Percentiles rank a stretch among this genome's conserved stretches.
These are phyloP conservation scores for Spilarctia lutea DNA, from an alignment of 2,888 invertebrate species.

Conservation along the genomic window DNA sequence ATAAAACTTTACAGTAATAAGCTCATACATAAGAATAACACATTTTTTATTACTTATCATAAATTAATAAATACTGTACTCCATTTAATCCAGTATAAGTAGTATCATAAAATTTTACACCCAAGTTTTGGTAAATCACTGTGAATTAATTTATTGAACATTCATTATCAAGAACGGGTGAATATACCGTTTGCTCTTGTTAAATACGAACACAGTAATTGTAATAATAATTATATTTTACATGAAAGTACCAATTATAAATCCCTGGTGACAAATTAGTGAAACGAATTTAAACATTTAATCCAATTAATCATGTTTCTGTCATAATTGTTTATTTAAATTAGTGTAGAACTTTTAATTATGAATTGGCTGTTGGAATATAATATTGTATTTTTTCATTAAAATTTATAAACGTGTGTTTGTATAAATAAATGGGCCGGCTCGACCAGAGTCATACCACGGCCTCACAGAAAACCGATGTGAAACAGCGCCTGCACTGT, in stretches of 20 bases:
- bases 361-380: background rate
- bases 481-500: too few relatives aligned
- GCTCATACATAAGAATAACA: too few relatives aligned
- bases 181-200: background rate
- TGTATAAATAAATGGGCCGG: too few relatives aligned
- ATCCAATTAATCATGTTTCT: background rate
- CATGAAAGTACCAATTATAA: background rate
- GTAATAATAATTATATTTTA: background rate
- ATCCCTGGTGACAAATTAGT: background rate
- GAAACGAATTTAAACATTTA: background rate
- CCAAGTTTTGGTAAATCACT: background rate
- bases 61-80: background rate
- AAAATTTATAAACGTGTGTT: background rate
- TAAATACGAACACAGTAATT: background rate
- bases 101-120: background rate
- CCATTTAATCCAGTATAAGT: background rate
- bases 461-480: too few relatives aligned
- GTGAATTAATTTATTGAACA: background rate
- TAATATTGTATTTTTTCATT: background rate
- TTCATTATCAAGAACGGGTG: background rate
- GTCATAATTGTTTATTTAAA: constrained; percentile 4
- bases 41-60: too few relatives aligned
- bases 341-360: background rate
- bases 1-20: too few relatives aligned
- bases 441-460: too few relatives aligned